Evolutionary conservation across 2,888 invertebrate genomes (phyloP), one percentile per base, ranked within the genome.

Genomic region (Zygaena filipendulae): DNA sequence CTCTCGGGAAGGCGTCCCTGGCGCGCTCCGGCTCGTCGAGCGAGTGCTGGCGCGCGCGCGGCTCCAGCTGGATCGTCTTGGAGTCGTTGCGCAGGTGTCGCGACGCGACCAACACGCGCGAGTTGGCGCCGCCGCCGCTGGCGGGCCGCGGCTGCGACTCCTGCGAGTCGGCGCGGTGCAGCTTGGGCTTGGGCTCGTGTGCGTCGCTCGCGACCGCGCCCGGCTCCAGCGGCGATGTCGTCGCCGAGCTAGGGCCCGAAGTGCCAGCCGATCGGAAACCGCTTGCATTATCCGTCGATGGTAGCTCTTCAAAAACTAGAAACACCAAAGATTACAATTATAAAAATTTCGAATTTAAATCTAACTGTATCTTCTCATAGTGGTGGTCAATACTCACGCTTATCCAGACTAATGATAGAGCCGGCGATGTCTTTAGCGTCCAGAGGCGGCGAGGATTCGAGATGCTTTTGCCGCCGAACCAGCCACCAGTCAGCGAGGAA

Each of bases 401-500:
- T 92, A 59, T 92, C 92, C 42, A 92, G 82, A 52, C 92, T 92
- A 48, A 92, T 91, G 49, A 92, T 91, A 27, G 92, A 92, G 18
- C 91, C 91, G 37, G 82, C 74, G 43, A 85, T 81, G 43, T 88
- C 87, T 33, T 84, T 70, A 3, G 69, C 74, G 51, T 84, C 83
- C 25, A 84, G 69, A 27, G 86, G 84, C 36, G 84, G 68, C 39
- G 79, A 70, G 19, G 82, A 82, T 46, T 86, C 84, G 29, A 85
- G 70, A 37, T 86, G 83, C 40, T 83, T 83, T 45, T 91, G 86
- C 44, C 88, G 83, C 26, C 90, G 82, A 27, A 95, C 92, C 25
- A 95, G 75, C 88, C 93, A 91, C 92, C 92, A 95, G 60, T 95
- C 95, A 14, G 91, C 84, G 44, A 91, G 70, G 69, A 95, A 95